Evolutionary conservation across 1,140 invertebrate species (phyloP).

Genomic region (Drosophila melanica): DNA sequence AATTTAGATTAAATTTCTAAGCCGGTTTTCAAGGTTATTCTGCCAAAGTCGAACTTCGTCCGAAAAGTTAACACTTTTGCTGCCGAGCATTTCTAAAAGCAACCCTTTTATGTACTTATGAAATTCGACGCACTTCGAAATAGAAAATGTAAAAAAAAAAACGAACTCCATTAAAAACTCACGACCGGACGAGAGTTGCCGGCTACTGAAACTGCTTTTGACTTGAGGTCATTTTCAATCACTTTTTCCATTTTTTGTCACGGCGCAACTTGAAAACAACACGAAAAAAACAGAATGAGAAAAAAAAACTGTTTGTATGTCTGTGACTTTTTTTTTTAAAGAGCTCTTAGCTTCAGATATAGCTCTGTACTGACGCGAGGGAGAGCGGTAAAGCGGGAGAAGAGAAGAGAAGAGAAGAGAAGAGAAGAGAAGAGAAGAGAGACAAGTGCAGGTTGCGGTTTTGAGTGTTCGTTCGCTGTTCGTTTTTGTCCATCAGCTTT

Average conservation of each 20-base stretch:
- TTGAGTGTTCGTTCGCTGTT: slow-evolving; percentile 59
- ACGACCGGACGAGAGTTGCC: slow-evolving; percentile 38
- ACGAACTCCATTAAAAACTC: slow-evolving; percentile 75
- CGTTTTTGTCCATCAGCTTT: slow-evolving; percentile 33
- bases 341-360: slow-evolving; percentile 24
- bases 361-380: slow-evolving; percentile 12
- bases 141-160: slow-evolving; percentile 45
- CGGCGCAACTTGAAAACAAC: slow-evolving; percentile 67
- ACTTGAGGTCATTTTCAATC: slow-evolving; percentile 82
- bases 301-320: slow-evolving; percentile 49
- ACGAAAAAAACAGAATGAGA: slow-evolving; percentile 27
- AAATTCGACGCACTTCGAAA: slow-evolving; percentile 30
- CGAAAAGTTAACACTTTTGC: slow-evolving; percentile 10
- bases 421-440: too few species aligned
- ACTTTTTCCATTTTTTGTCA: slow-evolving; percentile 75
- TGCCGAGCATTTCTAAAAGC: slow-evolving; percentile 5
- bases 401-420: slow-evolving; percentile 10
- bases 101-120: slow-evolving; percentile 42
- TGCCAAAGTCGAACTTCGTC: too few species aligned
- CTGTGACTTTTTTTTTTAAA: slow-evolving; percentile 61
- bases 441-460: slow-evolving; percentile 60
- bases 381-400: slow-evolving; percentile 15
- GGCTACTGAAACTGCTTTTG: slow-evolving; percentile 66
- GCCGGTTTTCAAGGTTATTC: background rate
- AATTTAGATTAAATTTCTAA: background rate